Base-by-base conservation (phyloP, 2,888 invertebrate species). In the Melinaea menophilus region DNA sequence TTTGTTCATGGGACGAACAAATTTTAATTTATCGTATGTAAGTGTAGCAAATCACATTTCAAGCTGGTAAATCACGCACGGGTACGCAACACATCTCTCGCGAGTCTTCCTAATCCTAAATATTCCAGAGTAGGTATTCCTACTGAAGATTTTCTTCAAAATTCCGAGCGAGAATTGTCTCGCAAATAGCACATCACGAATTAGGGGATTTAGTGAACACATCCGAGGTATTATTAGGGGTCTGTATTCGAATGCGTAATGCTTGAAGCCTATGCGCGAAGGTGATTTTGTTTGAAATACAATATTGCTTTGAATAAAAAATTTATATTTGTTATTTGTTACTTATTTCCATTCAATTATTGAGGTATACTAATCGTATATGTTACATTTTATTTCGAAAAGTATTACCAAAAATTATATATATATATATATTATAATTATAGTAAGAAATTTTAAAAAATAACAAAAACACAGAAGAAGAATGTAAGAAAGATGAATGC, bases 131-230 rank as follows among this genome's bases (percentile, higher is more conserved):
- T 51, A 51, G 51, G 51, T 55, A 67, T 66, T 69, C 63, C 61
- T 55, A 48, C 64, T 51, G 56, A 68, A 69, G 65, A 69, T 66
- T 69, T 71, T 66, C 65, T 65, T 66, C 59, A 59, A 61, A 63
- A 66, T 67, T 59, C 66, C 64, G 56, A 48, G 63, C 48, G 63
- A 65, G 69, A 67, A 72, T 69, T 67, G 68, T 69, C 69, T 69
- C 62, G 63, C 67, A 64, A 72, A 71, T 64, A 66, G 66, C 63
- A 63, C 69, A 66, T 59, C 57, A 65, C 65, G 69, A 70, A 70
- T 71, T 70, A 71, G 69, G 63, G 70, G 71, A 69, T 70, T 68
- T 66, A 63, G 62, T 55, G 66, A 62, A 68, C 66, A 64, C 62
- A 59, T 61, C 63, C 65, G 59, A 58, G 65, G 64, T 67, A 67